Percentiles rank a stretch among this genome's conserved stretches.
phyloP scores from a whole-genome alignment of 2,797 vertebrate genomes.

The Enteromius treurensis region DNA sequence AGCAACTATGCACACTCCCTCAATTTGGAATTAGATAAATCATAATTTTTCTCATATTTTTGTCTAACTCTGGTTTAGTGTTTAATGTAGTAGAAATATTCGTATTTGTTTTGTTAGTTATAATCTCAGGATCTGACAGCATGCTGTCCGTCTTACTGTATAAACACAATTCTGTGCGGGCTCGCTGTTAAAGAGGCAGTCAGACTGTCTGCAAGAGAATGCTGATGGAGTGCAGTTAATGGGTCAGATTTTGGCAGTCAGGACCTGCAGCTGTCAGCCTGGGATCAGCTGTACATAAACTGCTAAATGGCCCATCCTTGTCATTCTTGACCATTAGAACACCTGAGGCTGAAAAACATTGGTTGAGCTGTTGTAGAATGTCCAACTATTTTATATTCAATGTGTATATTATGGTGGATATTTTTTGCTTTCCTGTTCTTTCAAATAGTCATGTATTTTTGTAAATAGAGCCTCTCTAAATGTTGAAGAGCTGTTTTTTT shows the following conservation, averaged over 20 bases:
- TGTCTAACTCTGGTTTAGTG: background rate
- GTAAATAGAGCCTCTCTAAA: background rate
- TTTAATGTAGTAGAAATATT: background rate
- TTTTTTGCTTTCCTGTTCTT: background rate
- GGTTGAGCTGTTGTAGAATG: slow-evolving; percentile 6
- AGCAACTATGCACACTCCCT: background rate
- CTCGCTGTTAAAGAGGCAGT: background rate
- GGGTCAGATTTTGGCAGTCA: slow-evolving; percentile 62
- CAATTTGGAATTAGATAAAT: background rate
- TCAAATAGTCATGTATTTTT: slow-evolving; percentile 42
- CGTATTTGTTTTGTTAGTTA: background rate
- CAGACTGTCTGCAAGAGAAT: slow-evolving; percentile 5
- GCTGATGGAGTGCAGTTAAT: slow-evolving; percentile 49
- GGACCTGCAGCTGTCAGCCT: slow-evolving; percentile 68
- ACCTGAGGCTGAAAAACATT: background rate
- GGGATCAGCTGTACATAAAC: slow-evolving; percentile 64
- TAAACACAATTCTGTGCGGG: slow-evolving; percentile 12
- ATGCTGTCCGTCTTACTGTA: slow-evolving; percentile 2
- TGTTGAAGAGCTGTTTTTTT: background rate
- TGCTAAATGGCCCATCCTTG: slow-evolving; percentile 26
- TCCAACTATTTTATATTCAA: background rate
- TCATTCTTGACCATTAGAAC: slow-evolving; percentile 10
- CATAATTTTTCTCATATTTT: background rate
- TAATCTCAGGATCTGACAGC: background rate
- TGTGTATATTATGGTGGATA: slow-evolving; percentile 1